phyloP scores from a whole-genome alignment of 2,113 vertebrate species.

The Eubucco bourcierii region DNA sequence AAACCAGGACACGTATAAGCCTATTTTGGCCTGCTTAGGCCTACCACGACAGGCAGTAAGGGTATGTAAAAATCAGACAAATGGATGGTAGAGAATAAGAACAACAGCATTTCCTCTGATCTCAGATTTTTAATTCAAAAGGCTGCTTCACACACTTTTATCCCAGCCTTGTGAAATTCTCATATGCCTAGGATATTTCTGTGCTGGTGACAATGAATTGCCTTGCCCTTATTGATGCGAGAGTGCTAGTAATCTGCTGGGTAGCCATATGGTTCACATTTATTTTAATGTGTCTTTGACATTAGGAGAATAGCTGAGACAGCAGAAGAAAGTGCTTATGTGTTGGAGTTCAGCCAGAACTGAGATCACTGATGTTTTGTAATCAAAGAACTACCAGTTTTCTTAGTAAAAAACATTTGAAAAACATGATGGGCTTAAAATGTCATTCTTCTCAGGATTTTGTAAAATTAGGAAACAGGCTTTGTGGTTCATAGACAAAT shows the following conservation, averaged over 20 bases:
- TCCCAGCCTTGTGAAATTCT: slow-evolving; percentile 55
- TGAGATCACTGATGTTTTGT: slow-evolving; percentile 77
- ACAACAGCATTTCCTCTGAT: slow-evolving; percentile 30
- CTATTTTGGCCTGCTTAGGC: too few relatives aligned
- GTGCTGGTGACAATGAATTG: slow-evolving; percentile 76
- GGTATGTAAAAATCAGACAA: slow-evolving; percentile 32
- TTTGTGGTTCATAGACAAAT: slow-evolving; percentile 27
- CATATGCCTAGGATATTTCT: slow-evolving; percentile 64
- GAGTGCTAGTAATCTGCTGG: slow-evolving; percentile 66
- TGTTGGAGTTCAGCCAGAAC: slow-evolving; percentile 79
- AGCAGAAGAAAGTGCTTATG: slow-evolving; percentile 77
- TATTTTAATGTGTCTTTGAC: slow-evolving; percentile 86
- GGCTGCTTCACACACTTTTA: background rate
- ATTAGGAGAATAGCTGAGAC: slow-evolving; percentile 81
- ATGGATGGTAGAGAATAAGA: slow-evolving; percentile 19
- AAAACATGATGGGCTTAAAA: slow-evolving; percentile 42
- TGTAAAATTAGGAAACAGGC: slow-evolving; percentile 25
- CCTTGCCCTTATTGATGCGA: slow-evolving; percentile 76
- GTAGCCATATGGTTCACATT: slow-evolving; percentile 89
- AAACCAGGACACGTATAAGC: too few relatives aligned
- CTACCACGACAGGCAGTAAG: background rate
- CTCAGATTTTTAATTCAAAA: slow-evolving; percentile 47
- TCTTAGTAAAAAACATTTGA: slow-evolving; percentile 41
- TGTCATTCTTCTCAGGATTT: slow-evolving; percentile 16
- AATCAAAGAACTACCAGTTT: slow-evolving; percentile 54